These are phyloP conservation scores for Thunnus maccoyii DNA, from an alignment of 2,113 vertebrate genomes.

Conservation along the genomic window DNA sequence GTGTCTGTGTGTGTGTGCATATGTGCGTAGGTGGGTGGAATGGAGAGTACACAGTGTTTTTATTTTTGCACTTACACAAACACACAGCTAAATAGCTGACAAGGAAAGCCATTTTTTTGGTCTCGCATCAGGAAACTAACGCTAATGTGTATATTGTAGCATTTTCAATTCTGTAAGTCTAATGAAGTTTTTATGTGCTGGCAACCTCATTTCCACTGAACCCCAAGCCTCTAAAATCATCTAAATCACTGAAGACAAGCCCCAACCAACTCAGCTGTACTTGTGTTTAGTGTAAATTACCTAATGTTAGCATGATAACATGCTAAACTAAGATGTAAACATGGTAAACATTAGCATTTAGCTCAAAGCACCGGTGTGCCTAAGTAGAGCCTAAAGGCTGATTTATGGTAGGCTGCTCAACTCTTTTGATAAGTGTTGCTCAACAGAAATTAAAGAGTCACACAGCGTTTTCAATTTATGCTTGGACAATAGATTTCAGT, in stretches of 20 bases:
- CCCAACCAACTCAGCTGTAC: neutral
- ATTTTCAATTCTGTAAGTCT: neutral
- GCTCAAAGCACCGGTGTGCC: too few relatives aligned
- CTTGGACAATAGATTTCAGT: too few relatives aligned
- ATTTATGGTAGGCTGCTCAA: too few relatives aligned
- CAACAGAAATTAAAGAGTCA: too few relatives aligned
- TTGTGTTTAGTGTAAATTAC: too few relatives aligned
- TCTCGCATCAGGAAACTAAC: constrained; percentile 21
- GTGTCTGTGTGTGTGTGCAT: constrained; percentile 13
- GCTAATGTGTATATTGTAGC: neutral
- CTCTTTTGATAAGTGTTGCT: too few relatives aligned
- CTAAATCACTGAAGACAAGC: neutral
- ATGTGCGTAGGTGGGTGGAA: constrained; percentile 37
- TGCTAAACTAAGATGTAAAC: too few relatives aligned
- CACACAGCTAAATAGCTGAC: constrained; percentile 25
- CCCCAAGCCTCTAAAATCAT: neutral
- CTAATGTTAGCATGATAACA: too few relatives aligned
- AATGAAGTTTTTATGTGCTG: neutral
- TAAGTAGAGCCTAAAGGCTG: too few relatives aligned
- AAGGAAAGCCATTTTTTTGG: constrained; percentile 11
- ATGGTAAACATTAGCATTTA: too few relatives aligned
- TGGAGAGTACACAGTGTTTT: constrained; percentile 39
- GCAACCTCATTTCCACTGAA: neutral
- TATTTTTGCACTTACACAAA: constrained; percentile 61
- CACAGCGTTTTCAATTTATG: too few relatives aligned